These are phyloP conservation scores for Diogma glabrata DNA, from an alignment of 2,888 invertebrate genomes.

Conservation along the genomic window DNA sequence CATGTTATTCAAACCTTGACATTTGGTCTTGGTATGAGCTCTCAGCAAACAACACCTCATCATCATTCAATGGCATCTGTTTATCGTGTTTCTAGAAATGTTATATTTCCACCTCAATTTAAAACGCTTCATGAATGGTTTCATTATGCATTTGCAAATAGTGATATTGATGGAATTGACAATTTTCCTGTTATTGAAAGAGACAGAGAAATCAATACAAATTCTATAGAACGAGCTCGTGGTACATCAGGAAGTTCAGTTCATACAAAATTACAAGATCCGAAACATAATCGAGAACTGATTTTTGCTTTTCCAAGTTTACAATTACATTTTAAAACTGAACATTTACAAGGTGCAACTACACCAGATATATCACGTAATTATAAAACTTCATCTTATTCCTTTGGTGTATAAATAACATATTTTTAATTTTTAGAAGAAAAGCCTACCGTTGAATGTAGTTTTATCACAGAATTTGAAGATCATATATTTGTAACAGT, in stretches of 20 bases:
- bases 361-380: conserved; percentile 56
- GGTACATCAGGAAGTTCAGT: conserved; percentile 38
- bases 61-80: conserved; percentile 92
- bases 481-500: conserved; percentile 97
- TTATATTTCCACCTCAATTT: conserved; percentile 92
- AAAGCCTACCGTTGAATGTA: conserved; percentile 87
- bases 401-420: not conserved
- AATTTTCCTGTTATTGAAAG: conserved; percentile 80
- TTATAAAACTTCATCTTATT: conserved; percentile 18
- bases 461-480: conserved; percentile 97
- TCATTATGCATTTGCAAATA: conserved; percentile 88
- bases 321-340: conserved; percentile 85
- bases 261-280: conserved; percentile 59
- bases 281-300: conserved; percentile 82
- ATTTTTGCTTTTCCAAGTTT: conserved; percentile 91
- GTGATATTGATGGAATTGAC: conserved; percentile 90
- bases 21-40: conserved; percentile 69
- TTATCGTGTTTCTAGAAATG: conserved; percentile 79
- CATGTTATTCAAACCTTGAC: conserved; percentile 85
- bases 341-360: conserved; percentile 68
- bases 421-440: conserved; percentile 40
- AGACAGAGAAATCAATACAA: conserved; percentile 49
- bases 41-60: conserved; percentile 46
- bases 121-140: conserved; percentile 94
- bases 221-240: conserved; percentile 44